Evolutionary conservation across 2,888 invertebrate species (phyloP), one percentile per base, ranked within the genome.

Genomic region (Brachypterus glaber): DNA sequence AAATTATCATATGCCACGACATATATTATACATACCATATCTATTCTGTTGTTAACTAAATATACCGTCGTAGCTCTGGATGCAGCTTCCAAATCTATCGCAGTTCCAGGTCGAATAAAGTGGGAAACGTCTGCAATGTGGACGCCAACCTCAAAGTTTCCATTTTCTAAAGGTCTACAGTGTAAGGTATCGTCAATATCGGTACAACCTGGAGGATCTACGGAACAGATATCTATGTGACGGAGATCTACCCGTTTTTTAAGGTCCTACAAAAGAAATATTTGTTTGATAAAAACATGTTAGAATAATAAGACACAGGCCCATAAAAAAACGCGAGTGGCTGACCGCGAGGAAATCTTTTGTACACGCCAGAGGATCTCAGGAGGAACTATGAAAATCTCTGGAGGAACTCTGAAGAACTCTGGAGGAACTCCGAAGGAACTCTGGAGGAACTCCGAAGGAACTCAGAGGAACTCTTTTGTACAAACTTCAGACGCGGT

Each of bases 111-210:
- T 29, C 91, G 70, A 41, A 98, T 91, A 57, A 97, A 98, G 68
- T 98, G 88, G 2, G 93, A 90, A 4, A 98, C 98, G 69, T 98
- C 98, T 4, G 98, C 98, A 44, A 98, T 98, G 58, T 98, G 98
- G 0, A 98, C 97, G 11, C 97, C 97, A 31, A 95, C 81, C 69
- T 91, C 85, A 31, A 75, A 71, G 53, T 79, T 80, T 3, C 82
- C 81, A 56, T 82, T 82, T 0, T 73, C 70, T 14, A 93, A 64
- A 25, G 72, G 67, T 13, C 80, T 72, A 52, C 93, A 95, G 66
- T 98, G 98, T 2, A 98, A 67, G 0, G 98, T 97, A 64, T 98
- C 98, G 60, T 98, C 98, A 46, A 98, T 97, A 62, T 98, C 98
- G 0, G 97, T 98, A 63, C 97, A 98, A 0, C 97, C 97, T 0